Base-by-base conservation (phyloP, 2,888 invertebrate genomes). In the Eupithecia pulchellata region DNA sequence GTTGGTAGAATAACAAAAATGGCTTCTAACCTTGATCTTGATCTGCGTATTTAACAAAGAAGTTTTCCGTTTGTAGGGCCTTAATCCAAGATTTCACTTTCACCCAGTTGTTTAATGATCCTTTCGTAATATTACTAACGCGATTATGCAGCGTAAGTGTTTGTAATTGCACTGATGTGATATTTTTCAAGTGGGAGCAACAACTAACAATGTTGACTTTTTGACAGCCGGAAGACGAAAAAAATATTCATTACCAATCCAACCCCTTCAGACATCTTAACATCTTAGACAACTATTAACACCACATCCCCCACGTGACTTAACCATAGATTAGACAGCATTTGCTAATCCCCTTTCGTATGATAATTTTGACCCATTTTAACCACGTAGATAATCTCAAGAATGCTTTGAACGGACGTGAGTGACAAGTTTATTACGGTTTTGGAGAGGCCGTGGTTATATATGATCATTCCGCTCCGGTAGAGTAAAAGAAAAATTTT, bases 281-380 rank as follows among this genome's bases (percentile, higher is more conserved):
- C 88, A 89, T 89, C 86, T 90, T 87, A 88, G 81, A 89, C 86
- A 82, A 86, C 87, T 88, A 91, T 91, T 91, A 91, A 86, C 91
- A 89, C 89, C 81, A 89, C 88, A 91, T 90, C 89, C 87, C 84
- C 90, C 85, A 88, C 82, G 84, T 88, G 88, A 89, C 90, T 87
- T 79, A 80, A 82, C 14, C 69, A 66, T 66, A 73, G 72, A 73
- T 47, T 69, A 72, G 11, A 61, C 32, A 64, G 27, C 34, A 25
- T 42, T 55, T 29, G 36, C 52, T 4, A 25, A 25, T 25, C 29
- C 20, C 60, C 86, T 86, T 90, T 90, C 88, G 84, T 89, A 92
- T 91, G 91, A 86, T 88, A 91, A 92, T 92, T 86, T 82, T 86
- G 87, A 87, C 88, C 90, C 88, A 90, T 89, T 89, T n/a, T 89